Evolutionary conservation across 2,888 invertebrate genomes (phyloP), one percentile per base, ranked within the genome.

Genomic region (Phragmatobia fuliginosa): DNA sequence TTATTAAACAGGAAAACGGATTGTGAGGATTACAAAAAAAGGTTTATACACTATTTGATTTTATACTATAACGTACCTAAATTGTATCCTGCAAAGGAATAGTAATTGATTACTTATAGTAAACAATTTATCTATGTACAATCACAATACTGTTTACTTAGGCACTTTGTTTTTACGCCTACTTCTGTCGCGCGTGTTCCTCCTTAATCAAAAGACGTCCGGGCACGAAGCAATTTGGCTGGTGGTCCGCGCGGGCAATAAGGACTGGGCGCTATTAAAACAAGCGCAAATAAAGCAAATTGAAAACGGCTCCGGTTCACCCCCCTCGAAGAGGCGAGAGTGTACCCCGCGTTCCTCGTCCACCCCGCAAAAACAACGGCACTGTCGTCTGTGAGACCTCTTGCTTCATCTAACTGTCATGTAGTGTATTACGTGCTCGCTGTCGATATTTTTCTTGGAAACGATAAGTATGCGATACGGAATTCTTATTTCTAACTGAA

Each of bases 251-350:
- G 88, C 88, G 86, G 88, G 91, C 93, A 94, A 94, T 94, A 94
- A 94, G 92, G 89, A 93, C 90, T 89, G 91, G 90, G 90, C 91
- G 92, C 94, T 94, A 94, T 94, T 94, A 94, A 95, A 94, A 94
- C 94, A 94, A 92, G 92, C 90, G 91, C 93, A 94, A 94, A 94
- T 94, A 94, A 93, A 94, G 92, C 92, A 94, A 94, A 94, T 94
- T 94, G 94, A 94, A 94, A 94, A 93, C 90, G 92, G 90, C 88
- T 91, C 91, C 90, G 87, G 81, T 85, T 83, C 71, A 68, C 89
- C 86, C 88, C 88, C 83, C 83, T 79, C 80, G 79, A 78, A 83
- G 90, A 88, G 88, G 87, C 89, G 85, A 85, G 83, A 56, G 85
- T 81, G 80, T 78, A 77, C 77, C 78, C 84, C 83, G 78, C 82